Evolutionary conservation across 2,113 vertebrate genomes (phyloP), one percentile per base, ranked within the genome.

Genomic region (Hyla sarda): DNA sequence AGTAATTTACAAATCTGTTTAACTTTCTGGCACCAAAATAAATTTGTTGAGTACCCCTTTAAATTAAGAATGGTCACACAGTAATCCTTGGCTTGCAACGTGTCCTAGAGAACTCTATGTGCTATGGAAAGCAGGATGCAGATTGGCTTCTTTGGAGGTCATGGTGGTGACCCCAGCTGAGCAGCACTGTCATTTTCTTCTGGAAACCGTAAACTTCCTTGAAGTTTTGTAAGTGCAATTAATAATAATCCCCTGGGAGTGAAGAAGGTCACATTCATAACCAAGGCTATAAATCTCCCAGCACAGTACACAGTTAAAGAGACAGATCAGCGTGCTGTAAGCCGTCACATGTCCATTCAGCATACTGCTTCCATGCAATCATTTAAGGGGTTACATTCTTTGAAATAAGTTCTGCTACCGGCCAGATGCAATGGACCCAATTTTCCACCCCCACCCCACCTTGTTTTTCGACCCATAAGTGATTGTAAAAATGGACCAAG

Each of bases 151-250:
- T 87, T 88, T 82, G 89, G 90, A 89, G 85, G 83, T 84, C 88
- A 62, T 5, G 88, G 89, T 84, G 82, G 88, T 84, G 85, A 82
- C 88, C 89, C 83, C 87, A 82, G 56, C 87, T 86, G 88, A 88
- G 89, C 89, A 90, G 88, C 45, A 30, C 62, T 73, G 91, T 84
- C 83, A 84, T 90, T 87, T 90, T 85, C 90, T 90, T 89, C 89
- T 81, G 87, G 88, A 87, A 89, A 89, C 23, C 91, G 87, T 89
- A 89, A 86, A 87, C 83, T 87, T 88, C 87, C 78, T 88, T 89
- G 88, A 77, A 74, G 86, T 91, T 91, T 83, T 91, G 88, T 88
- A 91, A 82, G 10, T 56, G 87, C 67, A 82, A 82, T 87, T 87
- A 88, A 82, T 89, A 87, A 89, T 88, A 78, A 87, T 78, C 87